A percentile compares a stretch with the other conserved stretches of the same genome.
Evolutionary conservation across 1,140 invertebrate species (phyloP).

Genomic region (Lethocerus indicus): DNA sequence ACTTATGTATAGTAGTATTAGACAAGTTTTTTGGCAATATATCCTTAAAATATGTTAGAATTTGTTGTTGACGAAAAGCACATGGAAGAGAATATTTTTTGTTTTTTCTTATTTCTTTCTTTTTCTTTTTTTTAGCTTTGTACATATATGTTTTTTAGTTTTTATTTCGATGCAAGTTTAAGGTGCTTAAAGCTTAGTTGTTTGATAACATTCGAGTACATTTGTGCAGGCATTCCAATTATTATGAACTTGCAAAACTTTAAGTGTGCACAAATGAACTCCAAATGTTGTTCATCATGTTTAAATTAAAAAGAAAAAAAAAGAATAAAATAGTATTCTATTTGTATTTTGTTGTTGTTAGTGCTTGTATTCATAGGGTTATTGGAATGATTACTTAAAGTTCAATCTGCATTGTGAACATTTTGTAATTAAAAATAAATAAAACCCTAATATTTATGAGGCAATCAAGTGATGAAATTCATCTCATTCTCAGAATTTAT

Average conservation of each 20-base stretch:
- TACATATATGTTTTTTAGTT: conserved; percentile 5
- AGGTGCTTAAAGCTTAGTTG: conserved; percentile 4
- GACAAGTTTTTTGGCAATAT: conserved; percentile 6
- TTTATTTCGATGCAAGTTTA: conserved; percentile 2
- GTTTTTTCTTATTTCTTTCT: no score
- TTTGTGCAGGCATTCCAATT: conserved; percentile 1
- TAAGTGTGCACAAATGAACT: neutral
- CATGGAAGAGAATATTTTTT: no score
- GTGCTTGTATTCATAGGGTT: conserved; percentile 2
- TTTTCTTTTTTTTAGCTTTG: conserved; percentile 5
- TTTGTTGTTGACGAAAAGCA: conserved; percentile 6
- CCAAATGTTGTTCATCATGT: neutral
- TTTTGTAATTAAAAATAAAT: neutral
- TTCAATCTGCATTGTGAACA: conserved; percentile 1
- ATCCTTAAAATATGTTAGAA: conserved; percentile 5
- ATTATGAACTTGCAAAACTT: neutral
- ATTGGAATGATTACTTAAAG: neutral
- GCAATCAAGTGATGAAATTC: no score
- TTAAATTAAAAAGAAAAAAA: conserved; percentile 1
- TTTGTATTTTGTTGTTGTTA: conserved; percentile 6
- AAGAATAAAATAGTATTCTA: conserved; percentile 3
- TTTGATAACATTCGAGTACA: conserved; percentile 2
- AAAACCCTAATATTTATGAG: neutral
- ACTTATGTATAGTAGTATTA: conserved; percentile 5
- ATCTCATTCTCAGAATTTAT: no score